Percentiles rank a stretch among this genome's conserved stretches.
phyloP scores from a whole-genome alignment of 2,113 vertebrate genomes.

The Catharus fuscescens region DNA sequence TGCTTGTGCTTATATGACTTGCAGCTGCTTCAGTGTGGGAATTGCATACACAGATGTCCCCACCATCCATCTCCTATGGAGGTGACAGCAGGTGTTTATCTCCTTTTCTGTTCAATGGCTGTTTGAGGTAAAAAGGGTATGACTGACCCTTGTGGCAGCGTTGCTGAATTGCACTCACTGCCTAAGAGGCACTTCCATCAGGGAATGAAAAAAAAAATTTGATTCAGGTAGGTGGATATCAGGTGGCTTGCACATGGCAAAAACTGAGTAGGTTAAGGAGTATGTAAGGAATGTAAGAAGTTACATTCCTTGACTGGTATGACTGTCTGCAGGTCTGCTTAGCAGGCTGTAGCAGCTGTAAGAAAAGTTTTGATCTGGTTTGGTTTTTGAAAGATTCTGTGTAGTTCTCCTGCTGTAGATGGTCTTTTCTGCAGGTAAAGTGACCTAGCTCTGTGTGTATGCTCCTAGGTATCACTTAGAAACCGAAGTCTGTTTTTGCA shows the following conservation, averaged over 20 bases:
- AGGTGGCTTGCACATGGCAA: neutral
- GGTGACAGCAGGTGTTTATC: neutral
- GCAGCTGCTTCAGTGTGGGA: slow-evolving; percentile 31
- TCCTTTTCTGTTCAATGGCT: neutral
- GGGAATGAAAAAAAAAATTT: neutral
- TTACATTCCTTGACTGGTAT: neutral
- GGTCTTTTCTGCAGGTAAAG: neutral
- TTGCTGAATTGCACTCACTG: neutral
- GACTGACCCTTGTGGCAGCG: neutral
- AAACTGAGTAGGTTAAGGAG: neutral
- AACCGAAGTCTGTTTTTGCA: neutral
- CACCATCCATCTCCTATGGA: neutral
- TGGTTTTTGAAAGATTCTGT: neutral
- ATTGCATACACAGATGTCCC: neutral
- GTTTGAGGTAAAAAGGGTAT: neutral
- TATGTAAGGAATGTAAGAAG: neutral
- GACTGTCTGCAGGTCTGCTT: neutral
- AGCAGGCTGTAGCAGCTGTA: neutral
- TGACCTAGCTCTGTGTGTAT: neutral
- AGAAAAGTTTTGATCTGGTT: neutral
- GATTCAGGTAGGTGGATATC: neutral
- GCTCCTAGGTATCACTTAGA: neutral
- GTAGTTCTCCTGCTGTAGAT: neutral
- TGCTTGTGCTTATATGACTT: neutral
- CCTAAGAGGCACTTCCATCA: neutral